Evolutionary conservation across 2,797 vertebrate genomes (phyloP).

Genomic region (Lepilemur ruficaudatus): DNA sequence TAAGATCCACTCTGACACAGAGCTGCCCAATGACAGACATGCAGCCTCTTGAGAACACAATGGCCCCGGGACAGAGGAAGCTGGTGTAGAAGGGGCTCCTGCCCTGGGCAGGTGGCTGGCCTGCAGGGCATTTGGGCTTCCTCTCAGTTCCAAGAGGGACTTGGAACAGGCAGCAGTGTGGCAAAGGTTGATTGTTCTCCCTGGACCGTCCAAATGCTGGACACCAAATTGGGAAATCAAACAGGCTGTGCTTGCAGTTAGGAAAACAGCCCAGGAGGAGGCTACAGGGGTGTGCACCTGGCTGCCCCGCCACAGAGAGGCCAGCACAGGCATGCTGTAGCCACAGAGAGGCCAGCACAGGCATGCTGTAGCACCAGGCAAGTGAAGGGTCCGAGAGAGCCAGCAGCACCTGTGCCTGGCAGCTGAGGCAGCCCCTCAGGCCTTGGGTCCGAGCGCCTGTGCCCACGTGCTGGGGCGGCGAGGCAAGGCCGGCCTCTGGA

Average conservation of each 20-base stretch:
- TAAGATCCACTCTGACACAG: background rate
- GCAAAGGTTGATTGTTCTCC: background rate
- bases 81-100: background rate
- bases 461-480: background rate
- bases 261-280: background rate
- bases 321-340: background rate
- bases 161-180: rapidly evolving
- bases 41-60: background rate
- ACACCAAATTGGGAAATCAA: background rate
- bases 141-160: background rate
- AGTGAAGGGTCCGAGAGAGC: background rate
- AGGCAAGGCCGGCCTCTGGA: background rate
- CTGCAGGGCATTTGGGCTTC: background rate
- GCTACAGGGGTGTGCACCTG: background rate
- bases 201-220: background rate
- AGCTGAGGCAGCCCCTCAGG: rapidly evolving
- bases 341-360: background rate
- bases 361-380: background rate
- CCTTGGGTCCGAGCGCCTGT: background rate
- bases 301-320: background rate
- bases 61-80: background rate
- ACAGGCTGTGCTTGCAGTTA: background rate
- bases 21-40: rapidly evolving
- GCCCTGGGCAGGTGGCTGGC: background rate
- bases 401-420: background rate